A percentile compares a stretch with the other conserved stretches of the same genome.
Conservation (phyloP, 2,797 vertebrate species). For the Petrocephalus schoutedeni region DNA sequence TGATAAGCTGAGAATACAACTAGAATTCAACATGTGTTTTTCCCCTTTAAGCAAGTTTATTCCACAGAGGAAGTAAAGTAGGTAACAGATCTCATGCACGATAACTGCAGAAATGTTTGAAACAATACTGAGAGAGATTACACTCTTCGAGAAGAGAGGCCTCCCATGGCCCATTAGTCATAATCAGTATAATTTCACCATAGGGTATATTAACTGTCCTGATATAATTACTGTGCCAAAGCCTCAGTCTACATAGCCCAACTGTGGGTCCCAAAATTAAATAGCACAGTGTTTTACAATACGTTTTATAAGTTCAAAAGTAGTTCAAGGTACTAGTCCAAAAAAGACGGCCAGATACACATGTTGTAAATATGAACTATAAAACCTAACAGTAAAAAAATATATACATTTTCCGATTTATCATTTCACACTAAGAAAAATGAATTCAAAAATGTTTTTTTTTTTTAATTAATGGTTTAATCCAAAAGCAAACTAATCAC, state of each 20-base stretch:
- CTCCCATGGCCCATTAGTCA: conserved; percentile 27
- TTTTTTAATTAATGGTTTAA: neutral
- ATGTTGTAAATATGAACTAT: neutral
- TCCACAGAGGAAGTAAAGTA: conserved; percentile 1
- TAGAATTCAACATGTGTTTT: neutral
- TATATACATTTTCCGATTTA: neutral
- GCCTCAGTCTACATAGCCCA: conserved; percentile 37
- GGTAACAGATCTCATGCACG: conserved; percentile 1
- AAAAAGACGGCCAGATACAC: neutral
- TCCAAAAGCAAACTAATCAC: conserved; percentile 1
- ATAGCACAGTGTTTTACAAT: conserved; percentile 14
- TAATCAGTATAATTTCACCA: conserved; percentile 29
- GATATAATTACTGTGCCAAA: conserved; percentile 36
- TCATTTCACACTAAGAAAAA: neutral
- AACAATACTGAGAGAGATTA: neutral
- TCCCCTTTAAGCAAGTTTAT: neutral
- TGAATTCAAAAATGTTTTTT: neutral
- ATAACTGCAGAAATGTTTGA: neutral
- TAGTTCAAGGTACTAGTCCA: no score
- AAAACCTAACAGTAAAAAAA: neutral
- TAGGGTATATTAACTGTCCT: conserved; percentile 25
- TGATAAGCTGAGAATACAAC: neutral
- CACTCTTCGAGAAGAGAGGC: neutral
- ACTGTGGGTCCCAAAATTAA: conserved; percentile 33
- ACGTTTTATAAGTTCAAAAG: no score